Evolutionary conservation across 1,140 invertebrate genomes (phyloP).

Genomic region (Drosophila sturtevanti): DNA sequence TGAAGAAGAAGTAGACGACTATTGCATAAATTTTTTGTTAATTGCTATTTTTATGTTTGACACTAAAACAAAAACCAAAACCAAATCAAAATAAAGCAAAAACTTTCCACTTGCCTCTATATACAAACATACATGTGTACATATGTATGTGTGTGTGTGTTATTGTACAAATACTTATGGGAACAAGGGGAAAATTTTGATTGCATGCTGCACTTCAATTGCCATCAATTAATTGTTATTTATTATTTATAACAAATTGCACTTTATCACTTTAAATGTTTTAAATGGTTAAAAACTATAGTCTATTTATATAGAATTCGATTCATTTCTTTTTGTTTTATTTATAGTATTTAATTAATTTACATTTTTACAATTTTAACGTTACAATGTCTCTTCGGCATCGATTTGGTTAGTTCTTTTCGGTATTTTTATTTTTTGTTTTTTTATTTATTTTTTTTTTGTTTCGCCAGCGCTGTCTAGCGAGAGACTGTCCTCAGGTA

Average conservation of each 20-base stretch:
- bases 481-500: conserved; percentile 67
- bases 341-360: not conserved
- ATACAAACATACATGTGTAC: not conserved
- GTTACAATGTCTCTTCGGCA: conserved; percentile 22
- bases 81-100: conserved; percentile 17
- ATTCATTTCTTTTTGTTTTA: not conserved
- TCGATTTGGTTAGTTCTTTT: conserved; percentile 6
- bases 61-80: conserved; percentile 43
- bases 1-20: too few species aligned
- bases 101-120: conserved; percentile 71
- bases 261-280: conserved; percentile 35
- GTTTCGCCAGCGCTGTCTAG: conserved; percentile 52
- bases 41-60: conserved; percentile 69
- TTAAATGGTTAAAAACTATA: not conserved
- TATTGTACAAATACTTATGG: too few species aligned
- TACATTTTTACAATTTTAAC: not conserved
- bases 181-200: conserved; percentile 47
- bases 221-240: conserved; percentile 71
- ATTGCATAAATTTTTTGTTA: conserved; percentile 72
- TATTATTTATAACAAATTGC: conserved; percentile 44
- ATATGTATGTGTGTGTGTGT: not conserved
- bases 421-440: conserved; percentile 18
- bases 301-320: conserved; percentile 1
- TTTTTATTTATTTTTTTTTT: conserved; percentile 18
- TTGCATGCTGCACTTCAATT: conserved; percentile 67